Evolutionary conservation across 2,113 vertebrate genomes (phyloP), one percentile per base, ranked within the genome.

Genomic region (Hipposideros armiger): DNA sequence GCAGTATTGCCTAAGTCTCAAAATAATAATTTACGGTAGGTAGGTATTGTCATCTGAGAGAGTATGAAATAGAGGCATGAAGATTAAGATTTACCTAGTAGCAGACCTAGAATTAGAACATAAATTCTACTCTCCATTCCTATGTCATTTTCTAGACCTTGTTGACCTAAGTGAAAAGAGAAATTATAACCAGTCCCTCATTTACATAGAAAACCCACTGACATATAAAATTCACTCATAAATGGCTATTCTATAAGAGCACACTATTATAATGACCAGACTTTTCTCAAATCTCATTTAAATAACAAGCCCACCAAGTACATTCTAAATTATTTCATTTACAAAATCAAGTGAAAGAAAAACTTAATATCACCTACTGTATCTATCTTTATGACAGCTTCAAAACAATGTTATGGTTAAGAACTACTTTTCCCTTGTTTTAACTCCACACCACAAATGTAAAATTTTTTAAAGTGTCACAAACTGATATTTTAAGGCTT

Each of bases 271-370:
- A 92, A 90, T 14, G 5, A 95, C 91, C 52, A 77, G 11, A 72
- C 14, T 87, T 74, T 56, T 83, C 26, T 64, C 36, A 87, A n/a
- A 82, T 76, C 16, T 73, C 80, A 86, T 47, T 58, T 92, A 93
- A 96, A 86, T 45, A 78, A 87, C 54, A 95, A 83, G 36, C 42
- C 90, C 72, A 84, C 3, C 50, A 56, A 87, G 56, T 56, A 1
- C 26, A 90, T 40, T 90, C 50, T 60, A 86, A 96, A 95, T 84
- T 85, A 90, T 81, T 96, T 94, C 22, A 89, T 60, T 89, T 92
- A 92, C 52, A 72, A 81, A 86, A 19, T 95, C 67, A 90, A 74
- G 26, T 60, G 19, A 92, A 95, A 91, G 36, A 80, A 92, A 96
- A 92, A 36, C 8, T 60, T 67, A 22, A 74, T 3, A 92, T 70